Evolutionary conservation across 2,888 invertebrate species (phyloP), one percentile per base, ranked within the genome.

Genomic region (Dasysyrphus albostriatus): DNA sequence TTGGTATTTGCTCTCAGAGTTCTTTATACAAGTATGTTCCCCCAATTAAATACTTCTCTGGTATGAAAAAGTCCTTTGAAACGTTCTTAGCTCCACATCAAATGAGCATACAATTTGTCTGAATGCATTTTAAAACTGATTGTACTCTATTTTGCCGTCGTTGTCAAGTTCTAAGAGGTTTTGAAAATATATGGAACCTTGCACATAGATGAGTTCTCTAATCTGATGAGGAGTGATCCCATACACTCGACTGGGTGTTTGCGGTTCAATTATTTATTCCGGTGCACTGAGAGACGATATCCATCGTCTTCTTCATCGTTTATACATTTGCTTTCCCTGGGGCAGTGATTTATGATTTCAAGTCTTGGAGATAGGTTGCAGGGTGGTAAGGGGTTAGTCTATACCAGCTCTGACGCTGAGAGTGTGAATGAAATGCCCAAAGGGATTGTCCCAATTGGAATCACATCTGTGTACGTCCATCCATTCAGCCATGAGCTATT

Each of bases 241-340:
- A n/a, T 72, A 54, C 72, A 78, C 78, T 70, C 74, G 65, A n/a
- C 73, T 79, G 72, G 59, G 44, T 82, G 83, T 87, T 87, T 87
- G 87, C 75, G 78, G 87, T 83, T 87, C 87, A 78, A 87, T 87
- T 87, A 87, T 87, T 87, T 87, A 87, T 87, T 75, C 75, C 42
- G 19, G 63, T 37, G 24, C 73, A 78, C 73, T 85, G 42, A 69
- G 32, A 14, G 69, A 73, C 37, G 69, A 58, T 73, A 76, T 73
- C 73, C 82, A 49, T 77, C 77, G 59, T 81, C 77, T 54, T 77
- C 51, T 24, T 37, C 16, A 32, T 65, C 65, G 54, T 32, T 69
- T 42, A 61, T 54, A 37, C 54, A 77, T 58, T 70, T 69, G 59
- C 56, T 74, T 29, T 78, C 78, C 87, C 83, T 58, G 10, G 75